Base-by-base conservation (phyloP, 2,113 vertebrate genomes). In the Pyxicephalus adspersus region DNA sequence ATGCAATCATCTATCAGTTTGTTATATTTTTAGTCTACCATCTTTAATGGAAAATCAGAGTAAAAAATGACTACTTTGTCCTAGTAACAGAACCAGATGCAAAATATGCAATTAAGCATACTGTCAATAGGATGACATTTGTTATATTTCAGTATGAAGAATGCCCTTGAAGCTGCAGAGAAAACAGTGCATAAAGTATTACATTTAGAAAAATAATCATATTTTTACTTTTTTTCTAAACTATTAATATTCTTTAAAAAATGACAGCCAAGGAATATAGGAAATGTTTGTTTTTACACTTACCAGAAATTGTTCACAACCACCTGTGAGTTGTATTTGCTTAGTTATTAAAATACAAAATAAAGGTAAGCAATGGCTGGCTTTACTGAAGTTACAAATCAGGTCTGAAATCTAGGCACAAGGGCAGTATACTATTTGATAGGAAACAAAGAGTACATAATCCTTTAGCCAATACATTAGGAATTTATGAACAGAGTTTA, bases 1-100 rank as follows among this genome's bases (percentile, higher is more conserved):
- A 66, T 75, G 7, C 70, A 82, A 26, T 74, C 70, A 81, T 81
- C 68, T 65, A 81, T 82, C 80, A 82, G 57, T 5, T 22, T 18
- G 54, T 82, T 29, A 66, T 60, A 82, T 75, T 75, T 76, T 74
- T 66, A 82, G 60, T 63, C 79, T 55, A 73, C 45, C 71, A 57
- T 75, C 28, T 57, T 75, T 75, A 82, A 82, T 75, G 61, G 22
- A 75, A 82, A 50, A 58, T 61, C 80, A 65, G 31, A 58, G 71
- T 74, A 82, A 82, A 65, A 82, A 82, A 82, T 82, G n/a, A 82
- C 80, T 65, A 82, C 63, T 82, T 82, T 82, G 50, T 82, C 71
- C 70, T 57, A 75, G 71, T 74, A 75, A 52, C 61, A 75, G 71
- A 75, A 75, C 60, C 28, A 23, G 28, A 75, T 66, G 38, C 70